phyloP scores from a whole-genome alignment of 1,140 invertebrate species.

The Drosophila pruinosa region DNA sequence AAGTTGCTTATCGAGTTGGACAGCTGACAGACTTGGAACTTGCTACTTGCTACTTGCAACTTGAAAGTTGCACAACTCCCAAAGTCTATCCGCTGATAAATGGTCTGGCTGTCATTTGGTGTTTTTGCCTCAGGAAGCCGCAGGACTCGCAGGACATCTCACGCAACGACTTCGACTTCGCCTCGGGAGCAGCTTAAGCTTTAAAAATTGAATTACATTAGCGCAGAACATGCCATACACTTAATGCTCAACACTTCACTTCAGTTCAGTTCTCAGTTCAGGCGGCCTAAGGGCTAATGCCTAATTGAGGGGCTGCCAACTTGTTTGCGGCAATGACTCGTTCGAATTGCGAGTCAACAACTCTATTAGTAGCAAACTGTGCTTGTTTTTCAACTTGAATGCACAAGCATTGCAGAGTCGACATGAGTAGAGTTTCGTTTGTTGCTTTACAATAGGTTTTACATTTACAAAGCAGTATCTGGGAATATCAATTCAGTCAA shows the following conservation, averaged over 20 bases:
- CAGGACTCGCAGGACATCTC: no score
- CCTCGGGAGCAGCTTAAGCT: neutral
- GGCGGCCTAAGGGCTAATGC: neutral
- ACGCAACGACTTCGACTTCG: constrained; percentile 2
- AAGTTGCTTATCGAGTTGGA: constrained; percentile 58
- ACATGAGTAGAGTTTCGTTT: no score
- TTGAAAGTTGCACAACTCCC: no score
- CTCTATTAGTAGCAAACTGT: neutral
- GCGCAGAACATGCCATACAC: neutral
- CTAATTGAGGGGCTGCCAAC: constrained; percentile 15
- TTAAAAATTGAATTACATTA: constrained; percentile 35
- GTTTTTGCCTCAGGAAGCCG: no score
- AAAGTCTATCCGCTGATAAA: no score
- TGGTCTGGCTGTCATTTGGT: constrained; percentile 59
- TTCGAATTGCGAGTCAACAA: neutral
- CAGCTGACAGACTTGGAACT: constrained; percentile 60
- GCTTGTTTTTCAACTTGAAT: neutral
- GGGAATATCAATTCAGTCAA: no score
- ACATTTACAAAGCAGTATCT: no score
- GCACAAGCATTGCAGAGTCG: no score
- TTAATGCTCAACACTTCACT: neutral
- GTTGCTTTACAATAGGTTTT: no score
- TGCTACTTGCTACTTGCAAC: constrained; percentile 55
- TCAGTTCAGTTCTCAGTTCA: neutral
- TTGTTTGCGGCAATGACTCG: neutral